Evolutionary conservation across 1,140 invertebrate genomes (phyloP).

Genomic region (Drosophila subobscura): DNA sequence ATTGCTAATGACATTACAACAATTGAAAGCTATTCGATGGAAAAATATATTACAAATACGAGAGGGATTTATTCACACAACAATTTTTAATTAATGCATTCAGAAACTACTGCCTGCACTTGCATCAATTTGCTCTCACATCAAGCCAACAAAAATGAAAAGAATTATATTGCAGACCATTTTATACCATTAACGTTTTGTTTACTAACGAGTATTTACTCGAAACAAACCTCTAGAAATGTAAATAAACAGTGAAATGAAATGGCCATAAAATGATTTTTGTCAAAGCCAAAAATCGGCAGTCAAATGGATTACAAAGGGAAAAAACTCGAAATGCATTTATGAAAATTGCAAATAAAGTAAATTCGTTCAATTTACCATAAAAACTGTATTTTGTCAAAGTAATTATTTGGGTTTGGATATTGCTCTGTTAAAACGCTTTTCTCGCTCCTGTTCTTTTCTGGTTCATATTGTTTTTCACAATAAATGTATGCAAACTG

Average conservation of each 20-base stretch:
- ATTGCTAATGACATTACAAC: too few relatives aligned
- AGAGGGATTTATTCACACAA: too few relatives aligned
- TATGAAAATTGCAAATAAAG: not conserved
- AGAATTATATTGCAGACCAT: not conserved
- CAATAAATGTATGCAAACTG: conserved; percentile 51
- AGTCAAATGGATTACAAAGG: too few relatives aligned
- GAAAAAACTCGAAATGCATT: conserved; percentile 1
- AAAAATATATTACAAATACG: too few relatives aligned
- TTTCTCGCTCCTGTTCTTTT: conserved; percentile 17
- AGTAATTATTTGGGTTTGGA: conserved; percentile 33
- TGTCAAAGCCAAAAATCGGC: too few relatives aligned
- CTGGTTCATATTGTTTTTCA: conserved; percentile 50
- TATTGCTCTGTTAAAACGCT: not conserved
- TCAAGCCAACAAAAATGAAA: not conserved
- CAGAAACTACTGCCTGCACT: too few relatives aligned
- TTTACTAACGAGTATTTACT: conserved; percentile 10
- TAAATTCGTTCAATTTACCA: conserved; percentile 19
- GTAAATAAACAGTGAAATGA: not conserved
- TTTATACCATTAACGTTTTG: not conserved
- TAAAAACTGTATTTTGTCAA: conserved; percentile 12
- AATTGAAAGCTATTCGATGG: too few relatives aligned
- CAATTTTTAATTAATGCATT: too few relatives aligned
- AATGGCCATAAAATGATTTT: not conserved
- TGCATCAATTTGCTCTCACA: not conserved
- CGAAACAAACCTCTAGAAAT: not conserved